Base-by-base conservation (phyloP, 1,140 invertebrate genomes). In the Magallana angulata region DNA sequence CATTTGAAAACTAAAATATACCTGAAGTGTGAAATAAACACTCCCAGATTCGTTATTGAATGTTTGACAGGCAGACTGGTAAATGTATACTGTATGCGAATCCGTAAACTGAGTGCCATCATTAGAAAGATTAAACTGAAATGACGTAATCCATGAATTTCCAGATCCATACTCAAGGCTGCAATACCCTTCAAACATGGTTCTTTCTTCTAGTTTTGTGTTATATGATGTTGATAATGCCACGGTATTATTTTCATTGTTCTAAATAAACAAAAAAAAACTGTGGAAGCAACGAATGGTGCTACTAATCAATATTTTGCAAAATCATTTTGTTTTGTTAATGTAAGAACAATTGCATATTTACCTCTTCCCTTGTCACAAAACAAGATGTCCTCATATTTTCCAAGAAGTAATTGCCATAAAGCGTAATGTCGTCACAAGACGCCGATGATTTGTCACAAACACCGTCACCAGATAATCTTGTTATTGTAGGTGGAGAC, bases 21-120 rank as follows among this genome's bases (percentile, higher is more conserved):
- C 64, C 64, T 68, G 64, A 24, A 68, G 64, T 9, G 64, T 18
- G 18, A 68, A 68, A 68, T 18, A 68, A 68, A 68, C 64, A 68
- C 4, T 68, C 9, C 64, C 64, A 24, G 64, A n/a, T 1, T n/a
- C 64, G 64, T 68, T 68, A 24, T 68, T 68, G 6, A 68, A 68
- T 18, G 24, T 68, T 9, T 68, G 64, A 24, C 64, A 68, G 8
- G n/a, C 7, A 9, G 64, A 68, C n/a, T 68, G 64, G 24, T 68
- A 68, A n/a, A 68, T 24, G 24, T 7, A 68, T 0, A 68, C 64
- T 7, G 16, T 9, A 68, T 68, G 24, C n/a, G 9, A 18, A 8
- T 68, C 18, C n/a, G 64, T 18, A 18, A 68, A 68, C 16, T 68
- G 64, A 68, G 9, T 24, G 4, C 64, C 64, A 68, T 68, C 64